These are phyloP conservation scores for Polyommatus iphigenia DNA, from an alignment of 2,888 invertebrate species.

Conservation along the genomic window DNA sequence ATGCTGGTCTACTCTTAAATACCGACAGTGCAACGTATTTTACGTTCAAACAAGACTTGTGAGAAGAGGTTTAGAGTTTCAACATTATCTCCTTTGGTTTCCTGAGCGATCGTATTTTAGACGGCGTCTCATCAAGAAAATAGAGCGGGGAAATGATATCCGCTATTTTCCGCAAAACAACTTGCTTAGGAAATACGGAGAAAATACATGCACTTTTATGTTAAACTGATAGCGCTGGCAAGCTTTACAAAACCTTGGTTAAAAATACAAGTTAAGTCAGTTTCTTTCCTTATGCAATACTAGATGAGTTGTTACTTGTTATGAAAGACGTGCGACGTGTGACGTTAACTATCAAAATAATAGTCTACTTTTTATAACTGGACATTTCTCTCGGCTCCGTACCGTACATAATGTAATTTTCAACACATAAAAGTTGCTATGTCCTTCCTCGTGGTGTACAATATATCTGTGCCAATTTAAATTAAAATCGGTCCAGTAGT, in stretches of 20 bases:
- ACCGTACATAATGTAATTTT: too few species aligned
- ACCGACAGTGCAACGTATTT: background rate
- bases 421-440: too few species aligned
- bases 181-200: background rate
- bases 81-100: background rate
- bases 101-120: background rate
- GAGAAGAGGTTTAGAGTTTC: background rate
- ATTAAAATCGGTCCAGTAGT: too few species aligned
- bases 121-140: slow-evolving; percentile 11
- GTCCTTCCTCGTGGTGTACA: too few species aligned
- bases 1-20: background rate
- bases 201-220: background rate
- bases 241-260: background rate
- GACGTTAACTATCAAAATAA: too few species aligned
- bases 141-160: background rate
- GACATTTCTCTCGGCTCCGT: too few species aligned
- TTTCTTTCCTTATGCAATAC: too few species aligned
- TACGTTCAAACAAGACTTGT: background rate
- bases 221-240: background rate
- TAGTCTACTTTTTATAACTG: too few species aligned
- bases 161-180: background rate
- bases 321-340: too few species aligned
- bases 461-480: too few species aligned
- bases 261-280: background rate
- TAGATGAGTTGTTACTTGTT: too few species aligned